Base-by-base conservation (phyloP, 2,888 invertebrate species). In the Hirtodrosophila duncani region DNA sequence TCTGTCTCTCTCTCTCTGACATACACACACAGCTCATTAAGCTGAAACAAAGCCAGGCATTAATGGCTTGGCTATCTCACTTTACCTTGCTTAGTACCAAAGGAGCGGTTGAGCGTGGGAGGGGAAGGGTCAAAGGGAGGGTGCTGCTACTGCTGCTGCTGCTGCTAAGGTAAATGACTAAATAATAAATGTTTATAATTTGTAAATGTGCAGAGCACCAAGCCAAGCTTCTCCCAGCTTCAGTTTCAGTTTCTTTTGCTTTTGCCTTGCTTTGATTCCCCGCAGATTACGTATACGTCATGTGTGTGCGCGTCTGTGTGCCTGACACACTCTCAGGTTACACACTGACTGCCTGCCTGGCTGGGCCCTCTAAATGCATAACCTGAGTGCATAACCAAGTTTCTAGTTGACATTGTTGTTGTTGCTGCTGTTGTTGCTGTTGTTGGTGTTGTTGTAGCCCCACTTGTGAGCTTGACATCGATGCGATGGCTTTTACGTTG, bases 141-240 rank as follows among this genome's bases (percentile, higher is more conserved):
- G 17, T 2, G 16, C 16, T 18, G 5, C 11, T 11, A 11, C 18
- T 13, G 16, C 53, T 2, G 16, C 16, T 18, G 5, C 11, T 11
- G 9, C 18, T 13, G 16, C 53, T 33, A 9, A 34, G 11, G 27
- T 29, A 13, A 30, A 48, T 38, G 20, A 8, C 31, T 20, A 48
- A 63, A 55, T 62, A 50, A 56, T 61, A 52, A 55, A 48, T 64
- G 68, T 49, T 57, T 51, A 53, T 52, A 44, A 52, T 62, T 62
- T 61, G 38, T 61, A 46, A 33, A 20, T 39, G 34, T 43, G 21
- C 23, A 11, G 23, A 21, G 26, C 37, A 26, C 36, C 45, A 23
- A 49, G 24, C 36, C 45, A 23, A 49, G 24, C 34, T 24, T 24
- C 20, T 24, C 16, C 23, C 23, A 29, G 21, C 11, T 36, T 38